phyloP scores from a whole-genome alignment of 2,113 vertebrate species.

The Crocuta crocuta region DNA sequence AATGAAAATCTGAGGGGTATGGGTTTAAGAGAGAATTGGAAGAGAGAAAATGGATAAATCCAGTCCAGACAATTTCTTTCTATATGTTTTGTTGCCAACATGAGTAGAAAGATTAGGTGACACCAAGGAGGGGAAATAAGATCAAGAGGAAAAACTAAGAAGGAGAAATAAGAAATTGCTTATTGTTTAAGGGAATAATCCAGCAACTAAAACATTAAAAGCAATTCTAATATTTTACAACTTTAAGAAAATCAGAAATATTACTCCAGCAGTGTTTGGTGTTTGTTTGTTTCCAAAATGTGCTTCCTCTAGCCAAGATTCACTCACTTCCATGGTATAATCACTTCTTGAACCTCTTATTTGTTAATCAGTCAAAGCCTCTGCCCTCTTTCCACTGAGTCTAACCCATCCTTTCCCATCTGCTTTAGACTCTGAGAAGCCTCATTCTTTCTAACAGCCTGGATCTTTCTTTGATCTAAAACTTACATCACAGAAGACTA shows the following conservation, averaged over 20 bases:
- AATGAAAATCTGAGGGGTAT: neutral
- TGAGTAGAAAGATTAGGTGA: fast-evolving
- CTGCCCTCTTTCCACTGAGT: neutral
- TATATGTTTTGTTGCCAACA: neutral
- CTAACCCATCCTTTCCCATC: neutral
- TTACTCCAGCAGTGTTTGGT: neutral
- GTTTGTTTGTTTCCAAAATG: neutral
- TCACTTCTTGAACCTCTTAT: neutral
- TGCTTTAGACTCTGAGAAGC: neutral
- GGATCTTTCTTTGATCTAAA: neutral
- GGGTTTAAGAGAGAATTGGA: neutral
- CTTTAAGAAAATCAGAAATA: neutral
- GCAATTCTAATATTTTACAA: neutral
- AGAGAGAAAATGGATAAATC: neutral
- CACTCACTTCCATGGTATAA: neutral
- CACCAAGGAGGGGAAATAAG: neutral
- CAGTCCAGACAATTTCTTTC: neutral
- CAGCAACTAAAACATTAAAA: neutral
- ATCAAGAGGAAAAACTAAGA: neutral
- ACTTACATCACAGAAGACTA: neutral
- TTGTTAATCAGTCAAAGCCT: neutral
- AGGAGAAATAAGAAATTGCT: neutral
- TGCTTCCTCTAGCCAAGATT: neutral
- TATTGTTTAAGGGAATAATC: neutral
- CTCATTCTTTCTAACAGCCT: neutral